phyloP scores from a whole-genome alignment of 1,140 invertebrate species.

The Orius insidiosus region DNA sequence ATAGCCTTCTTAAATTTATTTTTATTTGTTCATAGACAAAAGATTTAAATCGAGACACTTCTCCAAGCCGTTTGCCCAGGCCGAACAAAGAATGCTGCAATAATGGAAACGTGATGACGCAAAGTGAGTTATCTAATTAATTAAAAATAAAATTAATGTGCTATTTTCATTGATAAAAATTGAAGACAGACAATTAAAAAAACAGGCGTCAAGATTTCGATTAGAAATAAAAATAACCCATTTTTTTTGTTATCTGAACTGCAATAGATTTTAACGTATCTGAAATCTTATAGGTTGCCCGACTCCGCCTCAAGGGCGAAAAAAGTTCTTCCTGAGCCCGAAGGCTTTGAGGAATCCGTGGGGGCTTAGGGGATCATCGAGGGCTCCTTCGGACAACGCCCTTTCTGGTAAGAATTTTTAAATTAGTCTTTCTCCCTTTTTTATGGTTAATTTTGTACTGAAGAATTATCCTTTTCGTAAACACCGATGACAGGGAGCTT shows the following conservation, averaged over 20 bases:
- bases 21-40: slow-evolving; percentile 20
- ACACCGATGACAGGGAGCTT: no score
- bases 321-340: slow-evolving; percentile 61
- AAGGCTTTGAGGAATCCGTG: slow-evolving; percentile 58
- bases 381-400: slow-evolving; percentile 26
- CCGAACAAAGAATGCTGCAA: slow-evolving; percentile 17
- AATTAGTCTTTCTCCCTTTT: no score
- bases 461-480: no score
- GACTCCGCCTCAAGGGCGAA: slow-evolving; percentile 57
- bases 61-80: slow-evolving; percentile 19
- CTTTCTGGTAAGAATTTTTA: slow-evolving; percentile 40
- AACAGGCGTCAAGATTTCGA: slow-evolving; percentile 4
- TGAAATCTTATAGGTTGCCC: slow-evolving; percentile 38
- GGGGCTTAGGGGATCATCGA: slow-evolving; percentile 24
- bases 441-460: no score
- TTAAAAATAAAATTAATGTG: neutral
- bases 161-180: neutral
- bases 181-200: slow-evolving; percentile 6
- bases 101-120: slow-evolving; percentile 28
- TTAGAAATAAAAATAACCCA: neutral
- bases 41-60: slow-evolving; percentile 26
- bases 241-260: neutral
- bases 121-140: slow-evolving; percentile 26
- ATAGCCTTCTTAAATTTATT: no score
- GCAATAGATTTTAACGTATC: no score